Base-by-base conservation (phyloP, 2,888 invertebrate genomes). In the Agrotis exclamationis region DNA sequence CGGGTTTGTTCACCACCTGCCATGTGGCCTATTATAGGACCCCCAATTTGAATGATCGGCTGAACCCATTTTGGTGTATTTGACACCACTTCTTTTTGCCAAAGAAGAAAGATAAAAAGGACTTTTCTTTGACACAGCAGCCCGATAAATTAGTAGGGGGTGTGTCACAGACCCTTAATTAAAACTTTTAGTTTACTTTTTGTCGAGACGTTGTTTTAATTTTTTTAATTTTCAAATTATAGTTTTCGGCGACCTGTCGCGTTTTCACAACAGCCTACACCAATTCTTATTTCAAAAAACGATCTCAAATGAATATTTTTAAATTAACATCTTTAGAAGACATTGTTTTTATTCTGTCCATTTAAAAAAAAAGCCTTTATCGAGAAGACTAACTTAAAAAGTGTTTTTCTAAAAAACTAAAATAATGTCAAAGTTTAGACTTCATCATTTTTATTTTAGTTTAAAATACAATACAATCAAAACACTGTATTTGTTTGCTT, bases 401-500 rank as follows among this genome's bases (percentile, higher is more conserved):
- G 7, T 44, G 13, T 16, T 13, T 39, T 18, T 18, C 16, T 56
- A 33, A 18, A 13, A 48, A 39, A 63, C 18, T 33, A 11, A n/a
- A 50, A 14, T 18, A 45, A 50, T 1, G 6, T 48, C 4, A 4
- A 18, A 14, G 28, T 28, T 45, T 14, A 44, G 13, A 44, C 54
- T 18, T 4, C n/a, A 9, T 44, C 4, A 56, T 9, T 50, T 18
- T 18, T 39, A 39, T 2, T 39, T 39, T 11, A 1, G 1, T 39
- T 11, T 3, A 56, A 44, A 50, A 69, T 22, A 22, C 7, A 39
- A 51, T 44, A 4, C 39, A n/a, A 24, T 48, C 1, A 56, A 33
- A 56, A 13, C 20, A 48, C 20, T 68, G 4, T 20, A 2, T 47
- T 39, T n/a, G 33, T 47, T 39, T n/a, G 33, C 47, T 70, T 60